Base-by-base conservation (phyloP, 1,140 invertebrate species). In the Acromyrmex echinatior region DNA sequence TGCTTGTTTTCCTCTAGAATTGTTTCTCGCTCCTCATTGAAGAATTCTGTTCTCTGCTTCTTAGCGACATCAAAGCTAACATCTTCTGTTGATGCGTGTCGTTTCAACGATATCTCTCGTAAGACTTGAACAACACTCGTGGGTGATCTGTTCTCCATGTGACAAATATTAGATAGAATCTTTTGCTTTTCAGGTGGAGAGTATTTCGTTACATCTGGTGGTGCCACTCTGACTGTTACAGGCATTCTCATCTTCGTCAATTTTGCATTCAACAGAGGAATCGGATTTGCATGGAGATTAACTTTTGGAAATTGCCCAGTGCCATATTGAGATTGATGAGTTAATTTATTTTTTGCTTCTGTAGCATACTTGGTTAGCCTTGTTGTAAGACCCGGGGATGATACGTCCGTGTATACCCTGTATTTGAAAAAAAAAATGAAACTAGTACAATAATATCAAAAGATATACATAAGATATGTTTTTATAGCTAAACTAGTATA, bases 301-400 rank as follows among this genome's bases (percentile, higher is more conserved):
- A 95, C 92, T 87, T 93, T 94, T 28, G 95, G 95, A 92, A 95
- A 95, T 58, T 96, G 95, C 1, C 95, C 95, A 9, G 92, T 84
- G 10, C 91, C 89, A 70, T 96, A 96, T 21, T 95, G 94, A 6
- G 94, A 91, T 28, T 95, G 95, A 89, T 94, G 93, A 7, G 90
- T 94, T 63, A 95, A 88, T 81, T 93, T 95, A 35, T 60, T 92
- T 49, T 90, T 94, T 3, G 93, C 92, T 88, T 95, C 94, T 0
- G 92, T 89, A 1, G 95, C 95, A 71, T 96, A 96, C 82, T 95
- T 95, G n/a, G 93, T 94, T 63, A 96, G 77, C 35, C 95, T 87
- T 39, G 93, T 88, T 0, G 95, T 93, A 16, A 96, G 88, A 53
- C 95, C 95, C 56, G 95, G 95, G 25, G 95, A 95, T 62, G 87